phyloP scores from a whole-genome alignment of 2,113 vertebrate species.

The Chinchilla lanigera region DNA sequence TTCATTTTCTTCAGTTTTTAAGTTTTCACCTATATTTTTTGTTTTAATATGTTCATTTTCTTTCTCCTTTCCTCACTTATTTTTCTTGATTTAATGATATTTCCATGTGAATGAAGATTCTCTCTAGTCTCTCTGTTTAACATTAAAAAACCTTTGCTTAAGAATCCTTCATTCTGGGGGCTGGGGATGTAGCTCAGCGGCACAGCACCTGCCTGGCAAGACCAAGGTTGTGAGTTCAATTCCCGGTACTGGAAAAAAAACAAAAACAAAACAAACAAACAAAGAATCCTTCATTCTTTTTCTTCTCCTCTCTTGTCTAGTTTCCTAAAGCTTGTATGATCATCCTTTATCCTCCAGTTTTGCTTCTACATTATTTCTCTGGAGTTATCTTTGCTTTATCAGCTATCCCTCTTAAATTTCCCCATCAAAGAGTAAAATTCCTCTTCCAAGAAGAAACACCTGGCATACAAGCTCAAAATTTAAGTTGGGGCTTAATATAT shows the following conservation, averaged over 20 bases:
- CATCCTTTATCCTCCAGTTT: not conserved
- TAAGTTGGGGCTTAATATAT: not conserved
- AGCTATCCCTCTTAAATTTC: not conserved
- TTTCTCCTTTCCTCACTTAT: not conserved
- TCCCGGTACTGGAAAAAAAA: too few species aligned
- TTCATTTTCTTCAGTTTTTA: not conserved
- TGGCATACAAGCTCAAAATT: not conserved
- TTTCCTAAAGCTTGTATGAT: not conserved
- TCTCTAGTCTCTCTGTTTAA: not conserved
- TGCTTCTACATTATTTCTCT: not conserved
- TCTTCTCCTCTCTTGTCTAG: not conserved
- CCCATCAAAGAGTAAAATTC: not conserved
- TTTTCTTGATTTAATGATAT: not conserved
- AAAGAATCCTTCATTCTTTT: not conserved
- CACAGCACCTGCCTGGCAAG: too few species aligned
- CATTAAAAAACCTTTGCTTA: not conserved
- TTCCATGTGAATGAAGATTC: too few species aligned
- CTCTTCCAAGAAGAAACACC: not conserved
- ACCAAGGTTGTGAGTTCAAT: too few species aligned
- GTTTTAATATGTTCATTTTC: not conserved
- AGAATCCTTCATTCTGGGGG: too few species aligned
- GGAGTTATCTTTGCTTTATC: not conserved
- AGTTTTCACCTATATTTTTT: not conserved
- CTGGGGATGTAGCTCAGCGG: too few species aligned
- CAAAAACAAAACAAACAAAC: too few species aligned